Percentiles rank a stretch among this genome's conserved stretches.
Evolutionary conservation across 2,888 invertebrate species (phyloP).

Genomic region (Capitulum mitella): DNA sequence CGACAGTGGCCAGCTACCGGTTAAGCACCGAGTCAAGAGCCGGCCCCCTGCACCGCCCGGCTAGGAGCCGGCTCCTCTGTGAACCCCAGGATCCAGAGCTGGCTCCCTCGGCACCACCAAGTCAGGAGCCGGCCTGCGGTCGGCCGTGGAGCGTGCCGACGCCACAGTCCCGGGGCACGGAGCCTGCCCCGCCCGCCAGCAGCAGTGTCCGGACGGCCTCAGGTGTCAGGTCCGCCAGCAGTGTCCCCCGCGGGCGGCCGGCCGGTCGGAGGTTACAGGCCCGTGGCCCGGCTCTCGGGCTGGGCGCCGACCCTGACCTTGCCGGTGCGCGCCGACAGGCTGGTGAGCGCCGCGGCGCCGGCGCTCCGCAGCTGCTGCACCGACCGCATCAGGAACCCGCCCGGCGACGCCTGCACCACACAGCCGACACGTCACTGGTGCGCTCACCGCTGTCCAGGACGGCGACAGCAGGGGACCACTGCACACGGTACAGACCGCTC

Average conservation of each 20-base stretch:
- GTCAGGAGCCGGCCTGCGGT: too few relatives aligned
- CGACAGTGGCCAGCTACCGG: too few relatives aligned
- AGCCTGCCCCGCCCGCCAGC: too few relatives aligned
- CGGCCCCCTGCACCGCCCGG: too few relatives aligned
- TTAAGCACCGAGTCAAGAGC: too few relatives aligned
- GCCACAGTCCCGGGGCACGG: too few relatives aligned
- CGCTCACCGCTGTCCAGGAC: not conserved
- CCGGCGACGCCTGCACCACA: not conserved
- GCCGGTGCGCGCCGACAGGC: not conserved
- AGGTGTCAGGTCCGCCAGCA: too few relatives aligned
- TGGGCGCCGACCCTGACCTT: not conserved
- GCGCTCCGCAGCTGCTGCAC: not conserved
- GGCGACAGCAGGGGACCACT: not conserved
- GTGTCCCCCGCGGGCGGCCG: not conserved
- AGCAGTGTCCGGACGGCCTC: too few relatives aligned
- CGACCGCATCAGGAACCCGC: not conserved
- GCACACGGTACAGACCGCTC: not conserved
- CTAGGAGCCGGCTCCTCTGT: too few relatives aligned
- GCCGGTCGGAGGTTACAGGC: not conserved
- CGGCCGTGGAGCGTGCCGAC: too few relatives aligned
- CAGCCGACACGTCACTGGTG: not conserved
- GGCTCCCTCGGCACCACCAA: too few relatives aligned
- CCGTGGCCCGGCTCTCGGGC: not conserved
- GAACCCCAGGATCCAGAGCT: too few relatives aligned
- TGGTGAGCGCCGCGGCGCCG: not conserved